Conservation (phyloP, 2,888 invertebrate genomes). For the Anarsia innoxiella region DNA sequence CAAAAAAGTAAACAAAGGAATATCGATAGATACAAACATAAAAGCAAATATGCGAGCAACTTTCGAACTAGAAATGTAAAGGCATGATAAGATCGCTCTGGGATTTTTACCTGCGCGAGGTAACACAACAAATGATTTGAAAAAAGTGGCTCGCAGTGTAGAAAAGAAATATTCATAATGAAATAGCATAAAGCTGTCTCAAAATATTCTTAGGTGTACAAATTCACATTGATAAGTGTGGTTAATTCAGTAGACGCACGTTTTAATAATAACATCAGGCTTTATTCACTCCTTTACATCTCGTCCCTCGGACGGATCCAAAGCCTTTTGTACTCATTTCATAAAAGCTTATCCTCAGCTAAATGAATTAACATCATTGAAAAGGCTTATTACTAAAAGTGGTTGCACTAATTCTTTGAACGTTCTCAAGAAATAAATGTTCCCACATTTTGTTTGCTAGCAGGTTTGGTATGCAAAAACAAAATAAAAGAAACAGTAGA, state of each 20-base stretch:
- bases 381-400: constrained; percentile 47
- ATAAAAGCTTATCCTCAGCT: constrained; percentile 3
- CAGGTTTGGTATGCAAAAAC: neutral
- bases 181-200: no score
- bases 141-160: no score
- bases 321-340: constrained; percentile 11
- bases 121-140: constrained; percentile 13
- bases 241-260: neutral
- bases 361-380: constrained; percentile 28
- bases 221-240: neutral
- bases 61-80: no score
- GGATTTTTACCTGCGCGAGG: constrained; percentile 24
- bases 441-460: constrained; percentile 1
- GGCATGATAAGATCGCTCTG: constrained; percentile 9
- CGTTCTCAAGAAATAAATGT: constrained; percentile 1
- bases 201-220: no score
- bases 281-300: constrained; percentile 5
- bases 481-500: no score
- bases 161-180: no score
- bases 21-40: no score
- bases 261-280: constrained; percentile 1
- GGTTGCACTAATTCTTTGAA: constrained; percentile 5
- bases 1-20: no score
- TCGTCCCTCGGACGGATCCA: constrained; percentile 7
- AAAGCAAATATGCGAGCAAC: no score